Evolutionary conservation across 2,113 vertebrate genomes (phyloP).

Genomic region (Ameiurus melas): DNA sequence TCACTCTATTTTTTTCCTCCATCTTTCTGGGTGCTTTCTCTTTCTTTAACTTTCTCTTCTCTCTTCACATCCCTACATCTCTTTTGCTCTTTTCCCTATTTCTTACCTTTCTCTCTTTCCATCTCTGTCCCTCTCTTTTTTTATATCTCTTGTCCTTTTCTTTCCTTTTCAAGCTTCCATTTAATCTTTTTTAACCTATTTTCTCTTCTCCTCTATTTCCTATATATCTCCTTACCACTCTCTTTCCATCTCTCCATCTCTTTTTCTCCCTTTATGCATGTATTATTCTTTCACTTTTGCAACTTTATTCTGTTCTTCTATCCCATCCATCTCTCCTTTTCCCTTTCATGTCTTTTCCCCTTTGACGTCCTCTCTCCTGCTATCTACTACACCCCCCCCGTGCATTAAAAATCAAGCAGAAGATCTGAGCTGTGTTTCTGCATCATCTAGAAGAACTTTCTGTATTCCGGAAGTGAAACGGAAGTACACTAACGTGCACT

Average conservation of each 20-base stretch:
- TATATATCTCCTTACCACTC: background rate
- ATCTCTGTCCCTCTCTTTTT: background rate
- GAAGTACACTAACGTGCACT: background rate
- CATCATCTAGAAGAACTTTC: no score
- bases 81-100: background rate
- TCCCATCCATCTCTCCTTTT: background rate
- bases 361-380: background rate
- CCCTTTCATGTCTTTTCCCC: background rate
- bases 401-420: background rate
- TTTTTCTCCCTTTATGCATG: background rate
- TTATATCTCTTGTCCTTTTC: background rate
- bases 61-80: background rate
- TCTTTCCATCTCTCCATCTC: background rate
- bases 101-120: background rate
- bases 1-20: background rate
- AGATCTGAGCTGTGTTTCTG: background rate
- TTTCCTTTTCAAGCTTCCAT: background rate
- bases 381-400: background rate
- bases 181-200: background rate
- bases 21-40: background rate
- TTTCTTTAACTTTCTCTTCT: background rate
- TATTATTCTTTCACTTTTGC: background rate
- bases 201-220: background rate
- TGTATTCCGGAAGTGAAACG: background rate
- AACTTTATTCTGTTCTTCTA: background rate